Base-by-base conservation (phyloP, 2,888 invertebrate species). In the Aricia artaxerxes region DNA sequence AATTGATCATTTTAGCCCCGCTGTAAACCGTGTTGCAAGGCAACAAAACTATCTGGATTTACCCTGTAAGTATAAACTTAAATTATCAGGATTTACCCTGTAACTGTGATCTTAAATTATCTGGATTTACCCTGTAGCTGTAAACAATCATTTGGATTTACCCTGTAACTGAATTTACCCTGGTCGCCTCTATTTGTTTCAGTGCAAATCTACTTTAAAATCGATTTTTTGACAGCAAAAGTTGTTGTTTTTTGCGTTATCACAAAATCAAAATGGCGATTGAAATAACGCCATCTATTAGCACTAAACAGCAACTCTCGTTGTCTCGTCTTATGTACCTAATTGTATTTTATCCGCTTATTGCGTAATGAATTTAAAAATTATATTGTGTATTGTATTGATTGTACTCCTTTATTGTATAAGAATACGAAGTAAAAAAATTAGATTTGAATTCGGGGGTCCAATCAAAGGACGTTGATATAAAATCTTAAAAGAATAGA, bases 231-330 rank as follows among this genome's bases (percentile, higher is more conserved):
- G 79, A 49, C 49, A 49, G 75, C 75, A 64, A 64, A 75, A 57
- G 61, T 61, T 53, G 57, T 76, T 53, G 83, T 79, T 79, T 79
- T 44, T 85, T 84, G 84, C 81, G 7, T 35, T 57, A 13, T 13
- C 16, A 57, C 57, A 31, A 53, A 53, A 53, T 31, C 9, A 75
- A 73, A 53, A 57, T 75, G 75, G 75, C 75, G 44, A 4, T 57
- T 1, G 31, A 16, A 35, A 35, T 49, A 57, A 16, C 76, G 57
- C 76, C 76, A 76, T 57, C 57, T 76, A 35, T 53, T n/a, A 57
- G 57, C 57, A 31, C 13, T 13, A 7, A 73, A 44, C 73, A 24
- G 35, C 24, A 73, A 76, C 35, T 35, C 35, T 57, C 53, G 4
- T 38, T 76, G 57, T 76, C 57, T 76, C 57, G 57, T 76, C 35